Base-by-base conservation (phyloP, 2,113 vertebrate species). In the Ammodytes marinus region DNA sequence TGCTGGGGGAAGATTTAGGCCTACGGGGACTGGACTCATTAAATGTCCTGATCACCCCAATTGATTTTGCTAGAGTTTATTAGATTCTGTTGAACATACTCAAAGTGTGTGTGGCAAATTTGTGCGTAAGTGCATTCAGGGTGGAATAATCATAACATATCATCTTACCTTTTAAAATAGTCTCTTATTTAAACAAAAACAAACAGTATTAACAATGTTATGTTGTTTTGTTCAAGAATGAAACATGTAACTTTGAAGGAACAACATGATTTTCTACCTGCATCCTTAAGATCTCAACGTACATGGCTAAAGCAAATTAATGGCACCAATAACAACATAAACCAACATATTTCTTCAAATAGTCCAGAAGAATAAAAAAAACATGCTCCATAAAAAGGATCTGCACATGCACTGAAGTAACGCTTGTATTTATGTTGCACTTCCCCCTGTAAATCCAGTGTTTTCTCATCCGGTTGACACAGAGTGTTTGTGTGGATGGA, bases 21-120 rank as follows among this genome's bases (percentile, higher is more conserved):
- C 82, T 60, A n/a, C 53, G 60, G 77, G 45, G 45, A 81, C 42
- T 39, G 40, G 50, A 80, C 70, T 87, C 81, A 89, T 92, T 88
- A 90, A 88, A 88, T 59, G 77, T 79, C 60, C 69, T 46, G 8
- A 83, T 80, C 75, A 69, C 63, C 61, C 8, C 75, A 59, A 86
- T 86, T 86, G 87, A 93, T 91, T 89, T 71, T 27, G 54, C 55
- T 37, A 10, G 61, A 73, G 58, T 40, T 83, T 81, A 89, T 87
- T 89, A 80, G 78, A 82, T 89, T 86, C 60, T 77, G 53, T 63
- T 63, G 68, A 82, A 50, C 54, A 19, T 39, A 50, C 45, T 53
- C 8, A n/a, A 4, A 46, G 4, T 15, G 53, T 68, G 37, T 69
- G 12, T 58, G 60, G 19, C 66, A 45, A 52, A 46, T 66, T 65